These are phyloP conservation scores for Agapornis roseicollis DNA, from an alignment of 2,113 vertebrate genomes.

Conservation along the genomic window DNA sequence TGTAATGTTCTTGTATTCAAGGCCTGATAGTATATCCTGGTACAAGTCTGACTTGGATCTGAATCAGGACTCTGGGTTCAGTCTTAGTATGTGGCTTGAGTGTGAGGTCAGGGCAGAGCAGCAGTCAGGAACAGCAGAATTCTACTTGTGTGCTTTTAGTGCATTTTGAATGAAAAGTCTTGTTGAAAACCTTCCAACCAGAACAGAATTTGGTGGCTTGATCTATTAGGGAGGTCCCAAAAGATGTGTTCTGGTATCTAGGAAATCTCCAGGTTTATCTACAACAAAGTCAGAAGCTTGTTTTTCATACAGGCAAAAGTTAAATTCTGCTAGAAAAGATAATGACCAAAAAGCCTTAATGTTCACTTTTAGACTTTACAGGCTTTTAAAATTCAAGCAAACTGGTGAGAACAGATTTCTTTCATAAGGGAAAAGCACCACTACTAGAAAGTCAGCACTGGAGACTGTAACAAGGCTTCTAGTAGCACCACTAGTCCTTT, in stretches of 20 bases:
- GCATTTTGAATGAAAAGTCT: not conserved
- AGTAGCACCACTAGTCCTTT: fast-evolving
- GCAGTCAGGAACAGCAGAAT: not conserved
- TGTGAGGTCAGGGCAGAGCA: not conserved
- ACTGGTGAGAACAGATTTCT: not conserved
- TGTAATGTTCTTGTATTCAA: not conserved
- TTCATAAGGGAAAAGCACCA: not conserved
- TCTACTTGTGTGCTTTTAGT: not conserved
- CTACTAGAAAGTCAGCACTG: not conserved
- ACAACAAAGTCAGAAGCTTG: not conserved
- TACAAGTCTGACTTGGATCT: not conserved
- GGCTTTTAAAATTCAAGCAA: not conserved
- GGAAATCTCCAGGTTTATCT: not conserved
- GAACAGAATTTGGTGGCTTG: not conserved
- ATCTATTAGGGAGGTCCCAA: not conserved
- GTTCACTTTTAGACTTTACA: not conserved
- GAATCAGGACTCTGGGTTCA: not conserved
- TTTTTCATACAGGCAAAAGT: not conserved
- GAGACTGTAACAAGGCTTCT: not conserved
- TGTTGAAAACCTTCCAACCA: not conserved
- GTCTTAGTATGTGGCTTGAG: not conserved
- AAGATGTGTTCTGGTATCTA: not conserved
- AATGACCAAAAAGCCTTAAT: not conserved
- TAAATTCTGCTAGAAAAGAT: not conserved
- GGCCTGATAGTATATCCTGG: not conserved